A percentile compares a stretch with the other conserved stretches of the same genome.
phyloP scores from a whole-genome alignment of 2,888 invertebrate genomes.

The Brachypalpus laphriformis region DNA sequence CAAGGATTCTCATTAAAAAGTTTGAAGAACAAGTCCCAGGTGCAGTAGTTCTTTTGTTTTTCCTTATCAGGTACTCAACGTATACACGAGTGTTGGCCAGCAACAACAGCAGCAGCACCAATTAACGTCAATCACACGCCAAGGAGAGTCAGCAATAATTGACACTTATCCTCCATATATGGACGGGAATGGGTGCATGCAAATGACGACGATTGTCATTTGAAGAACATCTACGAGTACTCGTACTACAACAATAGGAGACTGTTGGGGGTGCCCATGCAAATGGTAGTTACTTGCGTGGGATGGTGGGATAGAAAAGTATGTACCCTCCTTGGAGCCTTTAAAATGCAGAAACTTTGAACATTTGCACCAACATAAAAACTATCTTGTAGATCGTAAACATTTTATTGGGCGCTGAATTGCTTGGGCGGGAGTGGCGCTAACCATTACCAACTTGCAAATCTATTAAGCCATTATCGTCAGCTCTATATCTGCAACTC shows the following conservation, averaged over 20 bases:
- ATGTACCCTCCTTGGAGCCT: neutral
- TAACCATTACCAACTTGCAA: slow-evolving; percentile 21
- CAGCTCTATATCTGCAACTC: neutral
- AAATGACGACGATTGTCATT: slow-evolving; percentile 38
- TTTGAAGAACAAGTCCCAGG: slow-evolving; percentile 53
- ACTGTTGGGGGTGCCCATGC: neutral
- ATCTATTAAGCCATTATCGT: slow-evolving; percentile 56
- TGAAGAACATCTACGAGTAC: slow-evolving; percentile 27
- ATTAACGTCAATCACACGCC: slow-evolving; percentile 67
- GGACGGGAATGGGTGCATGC: slow-evolving; percentile 36
- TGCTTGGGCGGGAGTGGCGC: slow-evolving; percentile 28
- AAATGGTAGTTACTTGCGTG: neutral
- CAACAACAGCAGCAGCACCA: too few relatives aligned
- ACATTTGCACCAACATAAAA: slow-evolving; percentile 53
- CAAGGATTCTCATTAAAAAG: slow-evolving; percentile 63
- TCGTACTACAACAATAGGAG: slow-evolving; percentile 4
- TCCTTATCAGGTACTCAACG: neutral
- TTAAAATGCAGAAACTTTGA: slow-evolving; percentile 28
- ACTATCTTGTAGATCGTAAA: slow-evolving; percentile 65
- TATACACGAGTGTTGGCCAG: slow-evolving; percentile 13
- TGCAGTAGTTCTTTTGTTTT: slow-evolving; percentile 43
- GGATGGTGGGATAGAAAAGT: neutral
- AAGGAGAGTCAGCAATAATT: slow-evolving; percentile 50
- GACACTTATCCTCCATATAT: slow-evolving; percentile 58
- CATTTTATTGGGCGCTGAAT: slow-evolving; percentile 56